A percentile compares a stretch with the other conserved stretches of the same genome.
Evolutionary conservation across 1,140 invertebrate genomes (phyloP).

Genomic region (Drosophila saltans): DNA sequence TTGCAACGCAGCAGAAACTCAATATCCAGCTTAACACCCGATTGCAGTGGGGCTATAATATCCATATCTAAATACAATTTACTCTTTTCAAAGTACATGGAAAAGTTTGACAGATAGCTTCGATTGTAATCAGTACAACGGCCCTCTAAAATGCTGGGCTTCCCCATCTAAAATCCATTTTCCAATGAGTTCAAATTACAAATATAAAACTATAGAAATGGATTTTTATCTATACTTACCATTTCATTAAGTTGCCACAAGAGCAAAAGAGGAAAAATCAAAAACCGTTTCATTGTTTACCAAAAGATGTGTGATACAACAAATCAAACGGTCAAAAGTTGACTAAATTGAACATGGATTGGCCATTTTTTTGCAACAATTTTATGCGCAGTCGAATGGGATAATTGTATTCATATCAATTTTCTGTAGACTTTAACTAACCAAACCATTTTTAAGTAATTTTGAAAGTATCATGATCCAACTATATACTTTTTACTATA

Average conservation of each 20-base stretch:
- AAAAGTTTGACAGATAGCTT: conserved; percentile 41
- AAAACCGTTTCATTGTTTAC: neutral
- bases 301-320: neutral
- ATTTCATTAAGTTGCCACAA: neutral
- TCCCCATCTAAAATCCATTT: neutral
- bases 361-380: neutral
- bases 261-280: neutral
- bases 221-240: neutral
- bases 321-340: neutral
- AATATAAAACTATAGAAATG: too few relatives aligned
- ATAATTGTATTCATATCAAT: neutral
- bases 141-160: neutral
- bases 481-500: too few relatives aligned
- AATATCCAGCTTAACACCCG: conserved; percentile 32
- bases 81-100: conserved; percentile 1
- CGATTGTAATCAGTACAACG: conserved; percentile 28
- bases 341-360: neutral
- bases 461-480: too few relatives aligned
- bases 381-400: neutral
- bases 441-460: neutral
- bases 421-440: neutral
- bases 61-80: conserved; percentile 33
- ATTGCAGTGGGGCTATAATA: conserved; percentile 15
- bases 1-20: conserved; percentile 34
- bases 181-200: too few relatives aligned